phyloP scores from a whole-genome alignment of 2,113 vertebrate species.

The Plectropomus leopardus region DNA sequence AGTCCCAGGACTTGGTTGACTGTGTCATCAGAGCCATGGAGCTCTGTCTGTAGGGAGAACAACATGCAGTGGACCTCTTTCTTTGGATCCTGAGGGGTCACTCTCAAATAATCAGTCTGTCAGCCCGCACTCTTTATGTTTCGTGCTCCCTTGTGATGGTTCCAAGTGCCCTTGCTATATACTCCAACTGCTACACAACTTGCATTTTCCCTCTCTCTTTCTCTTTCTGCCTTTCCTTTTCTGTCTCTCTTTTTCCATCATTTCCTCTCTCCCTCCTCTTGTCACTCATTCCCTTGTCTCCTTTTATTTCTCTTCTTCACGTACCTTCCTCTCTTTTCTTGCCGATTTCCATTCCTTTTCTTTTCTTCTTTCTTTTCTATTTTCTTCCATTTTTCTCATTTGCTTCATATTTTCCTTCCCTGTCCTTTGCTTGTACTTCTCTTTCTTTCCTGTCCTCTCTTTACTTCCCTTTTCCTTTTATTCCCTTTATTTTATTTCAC shows the following conservation, averaged over 20 bases:
- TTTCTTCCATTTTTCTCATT: not conserved
- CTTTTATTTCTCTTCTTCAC: too few relatives aligned
- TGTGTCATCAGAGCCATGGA: slow-evolving; percentile 43
- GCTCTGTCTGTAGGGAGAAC: slow-evolving; percentile 43
- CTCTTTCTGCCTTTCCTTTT: not conserved
- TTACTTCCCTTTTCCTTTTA: not conserved
- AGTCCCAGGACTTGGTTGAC: slow-evolving; percentile 55
- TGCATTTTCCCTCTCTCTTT: not conserved
- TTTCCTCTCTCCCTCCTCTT: not conserved
- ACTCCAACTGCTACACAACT: not conserved
- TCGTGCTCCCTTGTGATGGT: slow-evolving; percentile 17
- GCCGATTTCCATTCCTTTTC: not conserved
- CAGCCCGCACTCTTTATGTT: slow-evolving; percentile 21
- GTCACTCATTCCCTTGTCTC: not conserved
- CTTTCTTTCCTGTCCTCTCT: not conserved
- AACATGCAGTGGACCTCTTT: slow-evolving; percentile 22
- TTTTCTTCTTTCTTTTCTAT: not conserved
- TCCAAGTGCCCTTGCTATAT: slow-evolving; percentile 5
- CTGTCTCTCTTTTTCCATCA: not conserved
- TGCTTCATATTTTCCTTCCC: not conserved
- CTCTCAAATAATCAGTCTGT: slow-evolving; percentile 51
- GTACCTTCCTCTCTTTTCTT: not conserved
- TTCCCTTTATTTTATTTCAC: too few relatives aligned
- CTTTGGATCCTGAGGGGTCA: slow-evolving; percentile 44
- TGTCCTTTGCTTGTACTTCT: too few relatives aligned